A percentile compares a stretch with the other conserved stretches of the same genome.
phyloP scores from a whole-genome alignment of 2,113 vertebrate genomes.

The Perca flavescens region DNA sequence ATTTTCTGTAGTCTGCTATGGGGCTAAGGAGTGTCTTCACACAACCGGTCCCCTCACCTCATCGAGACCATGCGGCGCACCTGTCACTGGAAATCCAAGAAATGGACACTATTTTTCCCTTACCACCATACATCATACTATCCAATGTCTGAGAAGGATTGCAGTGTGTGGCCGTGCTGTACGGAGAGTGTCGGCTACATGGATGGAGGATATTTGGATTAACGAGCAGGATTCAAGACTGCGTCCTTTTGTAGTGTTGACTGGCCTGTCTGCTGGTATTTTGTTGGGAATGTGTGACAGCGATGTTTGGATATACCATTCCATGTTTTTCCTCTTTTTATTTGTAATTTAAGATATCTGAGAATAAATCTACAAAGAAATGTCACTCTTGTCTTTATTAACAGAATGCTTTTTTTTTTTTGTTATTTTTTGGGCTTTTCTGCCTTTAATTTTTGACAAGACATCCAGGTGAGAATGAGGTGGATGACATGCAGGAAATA shows the following conservation, averaged over 20 bases:
- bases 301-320: conserved; percentile 22
- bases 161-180: neutral
- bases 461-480: too few species aligned
- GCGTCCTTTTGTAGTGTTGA: neutral
- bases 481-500: too few species aligned
- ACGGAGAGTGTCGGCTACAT: neutral
- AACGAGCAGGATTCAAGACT: conserved; percentile 11
- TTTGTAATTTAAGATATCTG: conserved; percentile 73
- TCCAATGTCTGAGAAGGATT: neutral
- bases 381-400: neutral
- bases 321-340: conserved; percentile 48
- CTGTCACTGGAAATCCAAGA: conserved; percentile 5
- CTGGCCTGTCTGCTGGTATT: neutral
- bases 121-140: neutral
- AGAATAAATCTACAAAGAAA: conserved; percentile 57
- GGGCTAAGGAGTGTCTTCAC: conserved; percentile 75
- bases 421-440: too few species aligned
- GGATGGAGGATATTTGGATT: conserved; percentile 8
- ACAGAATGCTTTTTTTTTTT: too few species aligned
- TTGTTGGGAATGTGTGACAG: neutral
- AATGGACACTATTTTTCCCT: conserved; percentile 35
- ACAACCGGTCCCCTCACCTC: conserved; percentile 5
- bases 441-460: too few species aligned
- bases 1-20: conserved; percentile 81
- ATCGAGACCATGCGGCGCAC: conserved; percentile 37